Percentiles rank a stretch among this genome's conserved stretches.
Conservation (phyloP, 2,797 vertebrate genomes). For the Spea hammondii region DNA sequence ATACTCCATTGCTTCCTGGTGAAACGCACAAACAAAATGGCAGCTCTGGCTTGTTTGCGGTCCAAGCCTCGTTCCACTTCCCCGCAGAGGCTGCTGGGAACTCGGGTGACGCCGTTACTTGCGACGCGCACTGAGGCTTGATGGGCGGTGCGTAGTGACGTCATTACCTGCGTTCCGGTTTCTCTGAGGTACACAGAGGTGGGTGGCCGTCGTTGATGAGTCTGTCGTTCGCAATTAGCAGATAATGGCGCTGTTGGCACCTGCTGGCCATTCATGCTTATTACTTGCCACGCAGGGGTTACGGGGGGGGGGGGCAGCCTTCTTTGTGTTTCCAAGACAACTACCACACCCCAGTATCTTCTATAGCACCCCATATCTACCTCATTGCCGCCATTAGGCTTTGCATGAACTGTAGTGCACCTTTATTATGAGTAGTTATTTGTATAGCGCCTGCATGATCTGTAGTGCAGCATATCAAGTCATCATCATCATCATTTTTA, state of each 20-base stretch:
- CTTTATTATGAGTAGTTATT: too few relatives aligned
- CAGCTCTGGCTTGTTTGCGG: not conserved
- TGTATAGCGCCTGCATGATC: too few relatives aligned
- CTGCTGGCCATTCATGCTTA: too few relatives aligned
- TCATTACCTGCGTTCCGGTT: not conserved
- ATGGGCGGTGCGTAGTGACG: not conserved
- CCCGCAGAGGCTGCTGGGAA: not conserved
- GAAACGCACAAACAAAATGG: conserved; percentile 1
- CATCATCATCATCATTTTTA: too few relatives aligned
- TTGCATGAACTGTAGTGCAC: too few relatives aligned
- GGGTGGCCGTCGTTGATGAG: not conserved
- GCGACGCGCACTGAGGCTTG: not conserved
- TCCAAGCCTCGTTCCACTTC: not conserved
- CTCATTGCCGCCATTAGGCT: too few relatives aligned
- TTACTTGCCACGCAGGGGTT: too few relatives aligned
- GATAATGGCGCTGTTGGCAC: not conserved
- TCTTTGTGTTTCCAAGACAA: too few relatives aligned
- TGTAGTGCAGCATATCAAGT: too few relatives aligned
- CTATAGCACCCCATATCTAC: too few relatives aligned
- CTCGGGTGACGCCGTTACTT: not conserved
- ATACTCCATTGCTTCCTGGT: not conserved
- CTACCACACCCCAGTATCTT: too few relatives aligned
- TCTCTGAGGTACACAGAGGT: not conserved
- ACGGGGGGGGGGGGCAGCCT: too few relatives aligned
- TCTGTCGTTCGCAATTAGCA: not conserved